A percentile compares a stretch with the other conserved stretches of the same genome.
Evolutionary conservation across 2,797 vertebrate genomes (phyloP).

Genomic region (Rallus crepitans): DNA sequence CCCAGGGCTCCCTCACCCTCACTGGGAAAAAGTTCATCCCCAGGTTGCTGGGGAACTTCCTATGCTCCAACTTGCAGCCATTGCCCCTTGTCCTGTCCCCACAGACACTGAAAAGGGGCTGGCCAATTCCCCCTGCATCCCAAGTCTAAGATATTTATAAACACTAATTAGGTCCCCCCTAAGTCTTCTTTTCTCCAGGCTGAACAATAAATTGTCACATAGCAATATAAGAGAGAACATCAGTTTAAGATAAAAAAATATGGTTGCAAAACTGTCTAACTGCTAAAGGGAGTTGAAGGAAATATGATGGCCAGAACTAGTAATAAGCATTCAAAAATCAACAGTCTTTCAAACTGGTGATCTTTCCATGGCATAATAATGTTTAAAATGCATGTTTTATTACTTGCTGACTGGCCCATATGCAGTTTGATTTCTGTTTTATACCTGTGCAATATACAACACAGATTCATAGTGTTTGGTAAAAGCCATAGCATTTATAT

Average conservation of each 20-base stretch:
- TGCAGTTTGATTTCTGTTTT: background rate
- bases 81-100: too few species aligned
- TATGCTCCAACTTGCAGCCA: too few species aligned
- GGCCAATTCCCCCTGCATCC: too few species aligned
- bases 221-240: background rate
- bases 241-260: background rate
- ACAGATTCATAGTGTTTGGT: background rate
- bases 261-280: background rate
- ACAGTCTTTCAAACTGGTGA: background rate
- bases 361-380: background rate
- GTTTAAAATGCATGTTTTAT: background rate
- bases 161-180: too few species aligned
- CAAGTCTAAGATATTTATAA: too few species aligned
- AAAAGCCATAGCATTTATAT: rapidly evolving
- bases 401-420: background rate
- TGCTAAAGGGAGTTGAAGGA: background rate
- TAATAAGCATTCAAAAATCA: background rate
- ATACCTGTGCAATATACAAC: background rate
- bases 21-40: too few species aligned
- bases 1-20: too few species aligned
- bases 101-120: too few species aligned
- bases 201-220: too few species aligned
- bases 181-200: too few species aligned
- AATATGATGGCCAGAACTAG: background rate
- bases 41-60: too few species aligned